Base-by-base conservation (phyloP, 2,797 vertebrate species). In the Strix occidentalis region DNA sequence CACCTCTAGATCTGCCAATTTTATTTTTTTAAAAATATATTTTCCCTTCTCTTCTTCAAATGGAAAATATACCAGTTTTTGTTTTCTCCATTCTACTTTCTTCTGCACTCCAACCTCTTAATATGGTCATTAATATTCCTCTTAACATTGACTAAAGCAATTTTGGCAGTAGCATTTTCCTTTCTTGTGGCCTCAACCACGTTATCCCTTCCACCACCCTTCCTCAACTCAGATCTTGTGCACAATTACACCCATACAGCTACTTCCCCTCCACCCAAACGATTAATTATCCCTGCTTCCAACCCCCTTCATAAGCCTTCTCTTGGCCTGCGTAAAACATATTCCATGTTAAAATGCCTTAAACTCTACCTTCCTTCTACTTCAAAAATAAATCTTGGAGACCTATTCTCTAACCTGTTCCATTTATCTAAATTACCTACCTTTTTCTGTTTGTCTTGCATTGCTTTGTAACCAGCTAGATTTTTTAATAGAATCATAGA, bases 201-300 rank as follows among this genome's bases (percentile, higher is more conserved):
- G 0, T 87, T 81, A 80, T 23, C 60, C 51, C n/a, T 29, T 88
- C 54, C 86, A 88, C 87, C 95, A 87, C 93, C 93, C 79, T 75
- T 95, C 69, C 82, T 92, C 79, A 77, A 4, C 54, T 86, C 51
- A 43, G 69, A 78, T 43, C 84, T 92, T 71, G 76, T 3, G 7
- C 71, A 68, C 75, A 39, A 83, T 80, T 69, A 92, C 72, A 84
- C 76, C 43, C 89, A 37, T 37, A 28, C 6, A 35, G 64, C 79
- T 75, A 70, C 61, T 81, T 90, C 87, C 33, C 50, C 94, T 96
- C 94, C 95, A 96, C 93, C 93, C 93, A 95, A 80, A 39, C 56
- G 60, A 90, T 92, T 81, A 65, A 85, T 78, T 94, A 71, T 65
- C 41, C 17, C 28, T 35, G 48, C 37, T 87, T 94, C 71, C 85